Percentiles rank a stretch among this genome's conserved stretches.
Evolutionary conservation across 1,140 invertebrate genomes (phyloP).

Genomic region (Sarcophaga peregrina): DNA sequence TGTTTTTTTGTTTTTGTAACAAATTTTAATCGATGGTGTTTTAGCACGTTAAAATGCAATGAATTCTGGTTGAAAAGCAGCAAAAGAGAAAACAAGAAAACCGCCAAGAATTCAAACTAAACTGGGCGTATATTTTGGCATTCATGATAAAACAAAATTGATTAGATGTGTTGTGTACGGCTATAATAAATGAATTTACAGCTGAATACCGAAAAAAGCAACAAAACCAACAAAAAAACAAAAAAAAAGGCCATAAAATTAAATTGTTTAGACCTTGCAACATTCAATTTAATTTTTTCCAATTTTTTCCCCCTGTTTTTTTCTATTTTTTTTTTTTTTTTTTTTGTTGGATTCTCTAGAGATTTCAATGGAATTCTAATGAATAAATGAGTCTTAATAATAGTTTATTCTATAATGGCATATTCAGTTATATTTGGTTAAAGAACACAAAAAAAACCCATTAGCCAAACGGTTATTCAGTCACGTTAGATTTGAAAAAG

Average conservation of each 20-base stretch:
- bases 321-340: background rate
- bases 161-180: background rate
- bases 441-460: background rate
- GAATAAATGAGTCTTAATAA: background rate
- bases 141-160: constrained; percentile 21
- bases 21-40: constrained; percentile 1
- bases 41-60: constrained; percentile 22
- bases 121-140: constrained; percentile 1
- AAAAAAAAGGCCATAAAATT: background rate
- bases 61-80: background rate
- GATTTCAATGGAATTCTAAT: constrained; percentile 25
- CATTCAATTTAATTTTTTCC: background rate
- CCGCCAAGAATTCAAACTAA: background rate
- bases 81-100: background rate
- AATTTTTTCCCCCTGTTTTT: no score
- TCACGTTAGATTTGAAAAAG: background rate
- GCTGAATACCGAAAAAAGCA: no score
- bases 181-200: no score
- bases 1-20: background rate
- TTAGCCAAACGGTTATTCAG: background rate
- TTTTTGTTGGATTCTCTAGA: background rate
- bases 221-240: no score
- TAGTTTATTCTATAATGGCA: background rate
- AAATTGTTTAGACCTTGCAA: constrained; percentile 9
- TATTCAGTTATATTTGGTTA: background rate